Conservation (phyloP, 2,113 vertebrate species). For the Gobiocypris rarus region DNA sequence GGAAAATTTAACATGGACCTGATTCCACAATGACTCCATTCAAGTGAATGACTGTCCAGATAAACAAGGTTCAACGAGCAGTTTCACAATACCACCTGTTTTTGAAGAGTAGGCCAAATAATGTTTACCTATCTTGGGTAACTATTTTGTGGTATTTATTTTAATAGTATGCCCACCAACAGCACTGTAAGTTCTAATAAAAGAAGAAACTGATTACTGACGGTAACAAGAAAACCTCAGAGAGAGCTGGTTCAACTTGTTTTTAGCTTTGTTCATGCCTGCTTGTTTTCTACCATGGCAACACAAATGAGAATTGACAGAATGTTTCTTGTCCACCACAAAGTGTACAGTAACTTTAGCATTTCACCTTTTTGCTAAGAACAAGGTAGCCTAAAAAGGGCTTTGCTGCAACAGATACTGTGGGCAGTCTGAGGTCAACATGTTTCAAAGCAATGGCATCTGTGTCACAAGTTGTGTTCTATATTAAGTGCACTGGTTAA, state of each 20-base stretch:
- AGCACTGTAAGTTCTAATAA: neutral
- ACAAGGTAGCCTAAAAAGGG: too few species aligned
- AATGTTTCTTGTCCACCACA: neutral
- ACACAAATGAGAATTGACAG: neutral
- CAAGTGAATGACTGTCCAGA: neutral
- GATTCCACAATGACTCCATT: slow-evolving; percentile 2
- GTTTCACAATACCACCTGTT: neutral
- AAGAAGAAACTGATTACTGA: neutral
- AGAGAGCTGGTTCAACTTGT: neutral
- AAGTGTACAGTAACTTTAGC: neutral
- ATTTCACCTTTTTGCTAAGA: too few species aligned
- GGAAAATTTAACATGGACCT: neutral
- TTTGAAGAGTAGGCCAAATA: neutral
- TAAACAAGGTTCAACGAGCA: neutral
- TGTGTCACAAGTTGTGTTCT: slow-evolving; percentile 31
- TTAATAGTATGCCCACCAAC: neutral
- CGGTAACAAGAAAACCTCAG: neutral
- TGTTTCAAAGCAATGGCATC: neutral
- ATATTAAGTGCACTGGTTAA: neutral
- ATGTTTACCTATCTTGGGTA: neutral
- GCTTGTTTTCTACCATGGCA: neutral
- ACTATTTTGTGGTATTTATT: neutral
- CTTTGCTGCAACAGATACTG: slow-evolving; percentile 8
- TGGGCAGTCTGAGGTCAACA: slow-evolving; percentile 12
- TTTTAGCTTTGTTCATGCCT: neutral